Conservation (phyloP, 2,797 vertebrate genomes). For the Chelmon rostratus region DNA sequence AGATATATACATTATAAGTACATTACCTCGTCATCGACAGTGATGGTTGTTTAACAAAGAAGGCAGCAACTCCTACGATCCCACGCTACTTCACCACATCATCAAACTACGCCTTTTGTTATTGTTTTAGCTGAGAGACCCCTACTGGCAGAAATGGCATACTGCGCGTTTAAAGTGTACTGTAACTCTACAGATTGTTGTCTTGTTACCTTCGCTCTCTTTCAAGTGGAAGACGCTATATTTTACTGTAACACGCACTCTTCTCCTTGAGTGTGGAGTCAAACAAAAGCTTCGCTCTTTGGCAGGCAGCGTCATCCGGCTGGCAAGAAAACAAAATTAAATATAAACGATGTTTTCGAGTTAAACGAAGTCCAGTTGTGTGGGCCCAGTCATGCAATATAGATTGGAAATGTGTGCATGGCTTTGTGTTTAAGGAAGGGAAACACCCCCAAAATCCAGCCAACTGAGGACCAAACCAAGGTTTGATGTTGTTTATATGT, state of each 20-base stretch:
- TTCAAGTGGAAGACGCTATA: background rate
- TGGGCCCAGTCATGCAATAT: conserved; percentile 55
- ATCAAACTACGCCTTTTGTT: too few relatives aligned
- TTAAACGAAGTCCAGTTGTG: conserved; percentile 50
- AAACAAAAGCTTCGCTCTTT: conserved; percentile 51
- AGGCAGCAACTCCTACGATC: too few relatives aligned
- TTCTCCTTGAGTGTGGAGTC: conserved; percentile 27
- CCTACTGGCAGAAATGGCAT: too few relatives aligned
- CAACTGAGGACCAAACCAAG: conserved; percentile 19
- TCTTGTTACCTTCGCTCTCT: background rate
- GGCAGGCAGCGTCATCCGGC: conserved; percentile 37
- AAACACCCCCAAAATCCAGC: conserved; percentile 7
- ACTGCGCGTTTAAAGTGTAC: too few relatives aligned
- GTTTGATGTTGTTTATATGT: conserved; percentile 44
- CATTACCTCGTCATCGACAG: too few relatives aligned
- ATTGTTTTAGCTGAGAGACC: too few relatives aligned
- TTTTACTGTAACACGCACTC: conserved; percentile 8
- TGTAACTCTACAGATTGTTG: conserved; percentile 7
- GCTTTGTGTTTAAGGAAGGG: conserved; percentile 40
- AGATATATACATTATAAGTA: too few relatives aligned
- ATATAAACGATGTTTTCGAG: conserved; percentile 48
- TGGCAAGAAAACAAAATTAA: conserved; percentile 55
- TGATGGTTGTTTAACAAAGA: too few relatives aligned
- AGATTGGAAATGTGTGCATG: conserved; percentile 42
- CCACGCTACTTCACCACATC: too few relatives aligned